Conservation (phyloP, 2,113 vertebrate genomes). For the Vimba vimba region DNA sequence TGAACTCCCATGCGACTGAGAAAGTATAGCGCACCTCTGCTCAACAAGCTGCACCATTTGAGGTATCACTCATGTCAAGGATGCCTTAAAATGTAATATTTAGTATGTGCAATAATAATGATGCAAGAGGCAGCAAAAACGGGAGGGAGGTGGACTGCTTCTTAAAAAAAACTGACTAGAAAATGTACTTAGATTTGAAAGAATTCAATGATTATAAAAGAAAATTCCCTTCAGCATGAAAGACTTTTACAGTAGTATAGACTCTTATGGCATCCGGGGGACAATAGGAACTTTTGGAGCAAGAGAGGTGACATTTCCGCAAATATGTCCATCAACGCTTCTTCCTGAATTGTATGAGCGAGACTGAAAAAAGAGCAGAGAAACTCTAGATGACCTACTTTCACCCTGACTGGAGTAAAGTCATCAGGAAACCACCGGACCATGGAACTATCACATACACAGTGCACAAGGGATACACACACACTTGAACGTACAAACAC, state of each 20-base stretch:
- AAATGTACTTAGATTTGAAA: not conserved
- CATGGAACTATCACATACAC: not conserved
- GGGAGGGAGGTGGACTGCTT: not conserved
- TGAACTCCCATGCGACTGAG: not conserved
- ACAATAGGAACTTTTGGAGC: conserved; percentile 15
- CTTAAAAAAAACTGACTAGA: not conserved
- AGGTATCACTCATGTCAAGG: not conserved
- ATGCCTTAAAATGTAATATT: not conserved
- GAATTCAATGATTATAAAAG: not conserved
- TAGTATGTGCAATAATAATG: not conserved
- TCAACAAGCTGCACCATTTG: not conserved
- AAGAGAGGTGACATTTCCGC: conserved; percentile 34
- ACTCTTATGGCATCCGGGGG: conserved; percentile 20
- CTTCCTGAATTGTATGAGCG: conserved; percentile 27
- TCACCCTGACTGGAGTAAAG: conserved; percentile 11
- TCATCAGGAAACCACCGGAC: conserved; percentile 26
- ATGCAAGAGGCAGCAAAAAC: conserved; percentile 7
- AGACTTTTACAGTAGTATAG: not conserved
- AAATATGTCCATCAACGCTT: conserved; percentile 35
- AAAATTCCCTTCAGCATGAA: not conserved
- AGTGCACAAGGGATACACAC: not conserved
- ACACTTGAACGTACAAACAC: not conserved
- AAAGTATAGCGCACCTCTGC: not conserved
- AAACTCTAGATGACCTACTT: not conserved
- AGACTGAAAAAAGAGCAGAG: not conserved